Evolutionary conservation across 2,888 invertebrate species (phyloP).

Genomic region (Nematopogon swammerdamellus): DNA sequence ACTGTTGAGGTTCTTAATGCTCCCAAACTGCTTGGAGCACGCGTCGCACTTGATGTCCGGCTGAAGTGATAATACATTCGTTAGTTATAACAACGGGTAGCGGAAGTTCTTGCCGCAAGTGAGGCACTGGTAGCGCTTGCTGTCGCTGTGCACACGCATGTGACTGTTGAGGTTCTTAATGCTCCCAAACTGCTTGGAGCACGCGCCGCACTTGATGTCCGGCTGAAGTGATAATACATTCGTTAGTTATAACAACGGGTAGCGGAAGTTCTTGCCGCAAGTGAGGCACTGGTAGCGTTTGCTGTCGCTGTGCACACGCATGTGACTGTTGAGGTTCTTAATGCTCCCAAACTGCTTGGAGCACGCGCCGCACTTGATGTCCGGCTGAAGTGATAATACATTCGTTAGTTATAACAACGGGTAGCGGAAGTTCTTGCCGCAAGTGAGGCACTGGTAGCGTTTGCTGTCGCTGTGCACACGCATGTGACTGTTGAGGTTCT

Average conservation of each 20-base stretch:
- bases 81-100: slow-evolving; percentile 21
- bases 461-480: slow-evolving; percentile 58
- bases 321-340: slow-evolving; percentile 59
- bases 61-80: neutral
- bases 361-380: slow-evolving; percentile 43
- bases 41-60: slow-evolving; percentile 23
- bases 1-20: slow-evolving; percentile 25
- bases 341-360: slow-evolving; percentile 50
- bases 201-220: slow-evolving; percentile 26
- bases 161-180: slow-evolving; percentile 31
- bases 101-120: slow-evolving; percentile 36
- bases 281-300: slow-evolving; percentile 59
- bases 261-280: slow-evolving; percentile 63
- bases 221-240: neutral
- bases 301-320: slow-evolving; percentile 56
- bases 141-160: slow-evolving; percentile 24
- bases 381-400: slow-evolving; percentile 28
- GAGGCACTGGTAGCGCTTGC: slow-evolving; percentile 29
- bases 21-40: slow-evolving; percentile 39
- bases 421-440: slow-evolving; percentile 63
- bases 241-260: slow-evolving; percentile 18
- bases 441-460: slow-evolving; percentile 58
- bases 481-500: slow-evolving; percentile 58
- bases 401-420: too few species aligned
- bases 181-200: slow-evolving; percentile 36